phyloP scores from a whole-genome alignment of 1,140 invertebrate species.

The Bombus sibiricus region DNA sequence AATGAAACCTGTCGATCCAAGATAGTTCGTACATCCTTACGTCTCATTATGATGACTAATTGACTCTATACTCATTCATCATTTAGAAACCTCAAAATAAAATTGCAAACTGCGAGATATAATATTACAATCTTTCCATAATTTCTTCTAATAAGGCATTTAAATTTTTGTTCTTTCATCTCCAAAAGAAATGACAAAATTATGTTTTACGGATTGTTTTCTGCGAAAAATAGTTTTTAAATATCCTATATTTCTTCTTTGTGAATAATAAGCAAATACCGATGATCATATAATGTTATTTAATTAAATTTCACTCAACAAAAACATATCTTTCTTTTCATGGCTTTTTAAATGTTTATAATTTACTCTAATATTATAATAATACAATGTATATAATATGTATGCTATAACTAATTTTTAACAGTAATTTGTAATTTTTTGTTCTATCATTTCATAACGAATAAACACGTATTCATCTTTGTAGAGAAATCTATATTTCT shows the following conservation, averaged over 20 bases:
- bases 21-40: conserved; percentile 22
- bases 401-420: no score
- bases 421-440: neutral
- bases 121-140: conserved; percentile 8
- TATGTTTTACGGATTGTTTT: neutral
- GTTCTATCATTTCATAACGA: neutral
- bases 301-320: no score
- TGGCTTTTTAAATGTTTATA: no score
- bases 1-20: conserved; percentile 31
- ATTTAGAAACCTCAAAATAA: conserved; percentile 14
- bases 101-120: conserved; percentile 6
- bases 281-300: no score
- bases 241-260: neutral
- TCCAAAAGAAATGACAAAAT: neutral
- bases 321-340: no score
- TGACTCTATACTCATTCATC: conserved; percentile 18
- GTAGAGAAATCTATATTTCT: no score
- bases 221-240: no score
- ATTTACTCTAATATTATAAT: neutral
- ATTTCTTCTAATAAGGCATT: neutral
- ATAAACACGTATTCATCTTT: no score
- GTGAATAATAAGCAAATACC: neutral
- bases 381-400: no score
- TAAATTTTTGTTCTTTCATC: neutral
- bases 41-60: conserved; percentile 47